These are phyloP conservation scores for Nomada flava DNA, from an alignment of 2,888 invertebrate genomes.

Conservation along the genomic window DNA sequence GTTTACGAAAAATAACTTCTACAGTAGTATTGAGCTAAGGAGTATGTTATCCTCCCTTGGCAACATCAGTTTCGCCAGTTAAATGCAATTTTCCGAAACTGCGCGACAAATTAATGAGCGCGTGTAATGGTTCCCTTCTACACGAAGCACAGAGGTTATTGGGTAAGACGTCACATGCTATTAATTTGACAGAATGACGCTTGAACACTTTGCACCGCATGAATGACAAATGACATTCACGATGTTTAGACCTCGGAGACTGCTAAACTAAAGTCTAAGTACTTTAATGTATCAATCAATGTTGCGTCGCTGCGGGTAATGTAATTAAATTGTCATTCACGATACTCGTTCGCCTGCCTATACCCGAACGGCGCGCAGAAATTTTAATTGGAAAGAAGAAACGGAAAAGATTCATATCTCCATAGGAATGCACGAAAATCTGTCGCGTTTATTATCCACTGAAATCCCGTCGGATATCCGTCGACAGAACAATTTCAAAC, in stretches of 20 bases:
- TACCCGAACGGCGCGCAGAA: not conserved
- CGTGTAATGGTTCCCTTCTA: slow-evolving; percentile 29
- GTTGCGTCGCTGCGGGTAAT: not conserved
- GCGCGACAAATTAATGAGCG: slow-evolving; percentile 56
- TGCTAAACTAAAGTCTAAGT: slow-evolving; percentile 39
- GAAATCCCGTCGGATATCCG: not conserved
- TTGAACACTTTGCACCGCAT: slow-evolving; percentile 53
- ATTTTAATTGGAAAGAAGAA: not conserved
- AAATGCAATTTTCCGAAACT: slow-evolving; percentile 11
- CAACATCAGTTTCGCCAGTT: not conserved
- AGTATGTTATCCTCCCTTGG: slow-evolving; percentile 15
- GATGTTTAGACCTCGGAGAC: slow-evolving; percentile 32
- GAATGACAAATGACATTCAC: slow-evolving; percentile 60
- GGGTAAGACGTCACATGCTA: slow-evolving; percentile 52
- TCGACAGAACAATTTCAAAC: not conserved
- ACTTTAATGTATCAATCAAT: slow-evolving; percentile 43
- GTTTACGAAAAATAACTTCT: too few species aligned
- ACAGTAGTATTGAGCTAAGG: not conserved
- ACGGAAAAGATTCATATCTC: not conserved
- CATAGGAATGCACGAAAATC: too few species aligned
- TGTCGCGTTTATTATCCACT: too few species aligned
- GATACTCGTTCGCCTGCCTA: too few species aligned
- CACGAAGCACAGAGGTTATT: slow-evolving; percentile 47
- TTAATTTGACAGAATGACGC: slow-evolving; percentile 59
- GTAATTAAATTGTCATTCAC: not conserved